Base-by-base conservation (phyloP, 2,113 vertebrate species). In the Lipotes vexillifer region DNA sequence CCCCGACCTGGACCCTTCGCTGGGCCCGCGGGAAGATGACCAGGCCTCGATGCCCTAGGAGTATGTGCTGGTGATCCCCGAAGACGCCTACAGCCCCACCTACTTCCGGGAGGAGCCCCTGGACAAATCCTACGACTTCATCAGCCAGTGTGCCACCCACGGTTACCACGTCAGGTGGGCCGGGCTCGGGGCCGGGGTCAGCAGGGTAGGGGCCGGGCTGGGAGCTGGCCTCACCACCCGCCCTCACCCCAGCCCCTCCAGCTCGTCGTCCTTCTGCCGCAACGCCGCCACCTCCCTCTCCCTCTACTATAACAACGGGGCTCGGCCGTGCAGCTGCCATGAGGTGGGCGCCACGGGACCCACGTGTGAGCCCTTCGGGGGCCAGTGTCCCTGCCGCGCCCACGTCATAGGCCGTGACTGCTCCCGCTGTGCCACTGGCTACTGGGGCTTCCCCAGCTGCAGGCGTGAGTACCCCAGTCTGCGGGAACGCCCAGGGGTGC, bases 121-220 rank as follows among this genome's bases (percentile, higher is more conserved):
- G 97, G 99, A 99, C 97, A 99, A 99, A 78, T 99, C 99, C 0
- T 99, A 99, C 0, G 99, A 99, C 97, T 99, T 99, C 97, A 99
- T 99, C 98, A 99, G 99, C 98, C 99, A 93, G 97, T 99, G 99
- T 1, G 99, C 99, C n/a, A 97, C 98, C 94, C 99, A 99, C 72
- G 99, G 99, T 96, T 99, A 99, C 98, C 98, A 99, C 93, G 98
- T 99, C 98, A 99, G 98, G 99, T 99, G 98, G 98, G 99, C 83
- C 0, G 9, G 81, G 75, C 15, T 14, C 11, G 81, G 33, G 11
- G 46, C 46, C 11, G 5, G 36, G 52, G 33, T 25, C 0, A 0
- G 36, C 0, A 0, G 71, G 49, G 25, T 46, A 11, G 21, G 23
- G 0, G 0, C n/a, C 0, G 4, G 81, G 33, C 6, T 8, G 0